Conservation (phyloP, 2,888 invertebrate genomes). For the Lasioglossum villosulum region DNA sequence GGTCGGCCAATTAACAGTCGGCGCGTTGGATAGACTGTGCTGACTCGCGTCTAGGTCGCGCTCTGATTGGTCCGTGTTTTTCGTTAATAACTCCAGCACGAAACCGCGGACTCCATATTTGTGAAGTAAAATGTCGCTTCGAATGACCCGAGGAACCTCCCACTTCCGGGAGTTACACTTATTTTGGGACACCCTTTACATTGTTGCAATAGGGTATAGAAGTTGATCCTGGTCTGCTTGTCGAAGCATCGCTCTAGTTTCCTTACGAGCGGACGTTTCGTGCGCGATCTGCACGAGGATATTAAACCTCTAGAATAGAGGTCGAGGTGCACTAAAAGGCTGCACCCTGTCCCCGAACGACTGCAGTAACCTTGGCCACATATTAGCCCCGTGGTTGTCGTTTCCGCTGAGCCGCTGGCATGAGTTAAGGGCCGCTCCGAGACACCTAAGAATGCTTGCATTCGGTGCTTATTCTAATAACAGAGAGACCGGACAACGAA, state of each 20-base stretch:
- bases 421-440: constrained; percentile 27
- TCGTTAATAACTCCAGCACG: too few relatives aligned
- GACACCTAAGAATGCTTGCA: constrained; percentile 31
- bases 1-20: too few relatives aligned
- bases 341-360: constrained; percentile 25
- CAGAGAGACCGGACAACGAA: constrained; percentile 24
- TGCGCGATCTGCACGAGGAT: constrained; percentile 59
- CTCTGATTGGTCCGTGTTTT: too few relatives aligned
- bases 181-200: too few relatives aligned
- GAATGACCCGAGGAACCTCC: too few relatives aligned
- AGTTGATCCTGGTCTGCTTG: constrained; percentile 3
- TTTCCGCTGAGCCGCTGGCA: constrained; percentile 38
- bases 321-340: constrained; percentile 41
- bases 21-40: too few relatives aligned
- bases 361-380: constrained; percentile 37
- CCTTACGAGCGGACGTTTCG: constrained; percentile 42
- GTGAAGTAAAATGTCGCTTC: too few relatives aligned
- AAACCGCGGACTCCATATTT: too few relatives aligned
- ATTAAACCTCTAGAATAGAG: constrained; percentile 61
- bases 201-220: too few relatives aligned
- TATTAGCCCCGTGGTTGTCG: constrained; percentile 34
- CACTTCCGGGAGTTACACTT: too few relatives aligned
- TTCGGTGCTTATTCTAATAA: constrained; percentile 62
- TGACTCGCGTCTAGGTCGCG: too few relatives aligned
- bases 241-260: constrained; percentile 14